Evolutionary conservation across 2,113 vertebrate genomes (phyloP), one percentile per base, ranked within the genome.

Genomic region (Alexandromys fortis): DNA sequence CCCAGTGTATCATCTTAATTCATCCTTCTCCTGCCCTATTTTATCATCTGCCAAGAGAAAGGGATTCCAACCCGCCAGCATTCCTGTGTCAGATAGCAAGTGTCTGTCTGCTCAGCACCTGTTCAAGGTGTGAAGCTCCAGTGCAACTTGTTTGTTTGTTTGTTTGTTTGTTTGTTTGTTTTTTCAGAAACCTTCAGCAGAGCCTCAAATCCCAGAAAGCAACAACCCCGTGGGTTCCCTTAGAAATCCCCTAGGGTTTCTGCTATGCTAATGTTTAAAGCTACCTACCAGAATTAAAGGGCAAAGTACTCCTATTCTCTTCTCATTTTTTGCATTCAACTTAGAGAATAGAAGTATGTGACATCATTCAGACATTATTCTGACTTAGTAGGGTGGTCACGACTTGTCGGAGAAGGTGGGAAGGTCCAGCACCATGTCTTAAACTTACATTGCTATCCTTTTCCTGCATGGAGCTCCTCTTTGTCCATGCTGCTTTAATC

Each of bases 81-180:
- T 93, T 98, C 90, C 93, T 77, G 96, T 97, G 96, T 89, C 95
- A 98, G 97, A 98, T 95, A 97, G 98, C 98, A 98, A 98, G 97
- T 86, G 77, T 96, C 97, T 97, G 79, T 96, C 96, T 98, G 89
- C 95, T 98, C 97, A 97, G 98, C 97, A 97, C 96, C 98, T 98
- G 98, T 98, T 98, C 98, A 95, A 0, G 21, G 97, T 98, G 97
- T 98, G 97, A 98, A 97, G 96, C 98, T 97, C 97, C 81, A 67
- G 96, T 38, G 67, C 96, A 92, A 96, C 98, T 97, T 98, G 96
- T 98, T 98, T 26, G 24, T 63, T 63, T 63, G 19, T 65, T 65
- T 65, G 28, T 67, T 98, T 97, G 96, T 98, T 98, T 26, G 24
- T 63, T 63, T 63, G 19, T 65, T 65, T 65, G 28, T 67, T 98